Evolutionary conservation across 53 echinoderm and acorn worm genomes (phyloP).

Genomic region (Zoroaster sp.): DNA sequence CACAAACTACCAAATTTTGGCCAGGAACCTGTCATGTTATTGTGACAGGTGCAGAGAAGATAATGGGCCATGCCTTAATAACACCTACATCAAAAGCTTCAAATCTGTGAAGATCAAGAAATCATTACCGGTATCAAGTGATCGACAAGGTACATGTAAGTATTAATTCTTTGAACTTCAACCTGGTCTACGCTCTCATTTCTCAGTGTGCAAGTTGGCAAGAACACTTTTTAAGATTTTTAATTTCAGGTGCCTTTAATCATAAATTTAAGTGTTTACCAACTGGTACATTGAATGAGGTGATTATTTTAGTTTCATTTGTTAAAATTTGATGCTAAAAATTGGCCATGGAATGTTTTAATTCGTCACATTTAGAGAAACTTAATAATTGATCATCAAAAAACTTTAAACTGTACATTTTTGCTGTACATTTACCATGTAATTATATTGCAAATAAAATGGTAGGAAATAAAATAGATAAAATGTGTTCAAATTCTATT

Average conservation of each 20-base stretch:
- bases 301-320: not conserved
- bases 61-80: slow-evolving; percentile 9
- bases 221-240: not conserved
- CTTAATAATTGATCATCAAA: not conserved
- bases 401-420: not conserved
- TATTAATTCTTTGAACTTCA: not conserved
- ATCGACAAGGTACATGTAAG: not conserved
- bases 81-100: slow-evolving; percentile 12
- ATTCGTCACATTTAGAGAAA: not conserved
- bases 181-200: not conserved
- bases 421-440: not conserved
- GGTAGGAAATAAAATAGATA: not conserved
- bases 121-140: not conserved
- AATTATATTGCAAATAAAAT: not conserved
- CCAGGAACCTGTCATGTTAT: slow-evolving; percentile 59
- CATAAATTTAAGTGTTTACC: not conserved
- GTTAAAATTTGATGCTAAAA: too few relatives aligned
- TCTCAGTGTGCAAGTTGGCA: not conserved
- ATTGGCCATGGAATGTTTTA: not conserved
- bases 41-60: slow-evolving; percentile 29
- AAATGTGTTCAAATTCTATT: not conserved
- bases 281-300: not conserved
- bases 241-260: not conserved
- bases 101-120: not conserved
- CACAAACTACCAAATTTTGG: slow-evolving; percentile 24